Evolutionary conservation across 2,797 vertebrate species (phyloP).

Genomic region (Carcharodon carcharias): DNA sequence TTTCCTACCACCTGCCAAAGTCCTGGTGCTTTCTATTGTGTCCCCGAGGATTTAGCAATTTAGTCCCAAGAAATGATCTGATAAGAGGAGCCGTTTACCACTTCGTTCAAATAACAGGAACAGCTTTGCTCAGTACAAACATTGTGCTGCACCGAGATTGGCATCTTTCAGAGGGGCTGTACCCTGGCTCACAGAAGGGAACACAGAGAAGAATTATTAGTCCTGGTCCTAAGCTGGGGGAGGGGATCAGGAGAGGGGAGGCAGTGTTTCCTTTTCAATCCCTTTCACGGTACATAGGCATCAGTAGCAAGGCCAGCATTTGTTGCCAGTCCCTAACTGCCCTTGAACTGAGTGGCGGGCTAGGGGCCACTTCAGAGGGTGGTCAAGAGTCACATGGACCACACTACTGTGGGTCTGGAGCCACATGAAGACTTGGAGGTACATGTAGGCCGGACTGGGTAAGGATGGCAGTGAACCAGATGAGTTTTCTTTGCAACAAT

Average conservation of each 20-base stretch:
- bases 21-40: constrained; percentile 21
- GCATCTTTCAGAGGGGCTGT: neutral
- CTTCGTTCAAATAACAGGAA: constrained; percentile 28
- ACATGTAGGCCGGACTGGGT: too few relatives aligned
- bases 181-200: neutral
- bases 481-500: too few relatives aligned
- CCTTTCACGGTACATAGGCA: too few relatives aligned
- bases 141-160: neutral
- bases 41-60: constrained; percentile 7
- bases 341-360: too few relatives aligned
- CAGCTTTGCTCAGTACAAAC: constrained; percentile 9
- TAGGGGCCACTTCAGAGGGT: too few relatives aligned
- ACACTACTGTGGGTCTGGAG: too few relatives aligned
- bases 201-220: neutral
- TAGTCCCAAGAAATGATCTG: neutral
- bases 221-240: neutral
- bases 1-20: constrained; percentile 23
- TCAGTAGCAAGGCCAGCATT: too few relatives aligned
- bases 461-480: too few relatives aligned
- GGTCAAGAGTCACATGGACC: too few relatives aligned
- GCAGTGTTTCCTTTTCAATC: too few relatives aligned
- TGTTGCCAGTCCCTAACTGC: too few relatives aligned
- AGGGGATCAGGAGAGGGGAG: neutral
- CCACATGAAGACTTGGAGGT: too few relatives aligned
- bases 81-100: constrained; percentile 3